Evolutionary conservation across 2,888 invertebrate genomes (phyloP), one percentile per base, ranked within the genome.

Genomic region (Trachelus stipa): DNA sequence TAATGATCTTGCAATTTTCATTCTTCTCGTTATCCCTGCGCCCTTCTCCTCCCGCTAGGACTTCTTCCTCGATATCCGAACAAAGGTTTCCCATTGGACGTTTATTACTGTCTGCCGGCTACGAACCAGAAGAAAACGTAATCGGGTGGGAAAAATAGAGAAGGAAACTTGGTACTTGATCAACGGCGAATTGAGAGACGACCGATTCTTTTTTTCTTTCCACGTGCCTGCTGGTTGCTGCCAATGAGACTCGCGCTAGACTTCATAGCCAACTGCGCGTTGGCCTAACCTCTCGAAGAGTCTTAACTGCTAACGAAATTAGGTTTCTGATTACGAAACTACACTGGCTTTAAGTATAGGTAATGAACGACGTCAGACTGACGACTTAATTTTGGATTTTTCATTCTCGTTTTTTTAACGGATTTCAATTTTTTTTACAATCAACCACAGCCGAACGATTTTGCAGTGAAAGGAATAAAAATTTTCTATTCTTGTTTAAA

Each of bases 261-360:
- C 76, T 78, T 81, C 84, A 85, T 86, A 87, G 84, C 82, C 83
- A 34, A 71, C 71, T 34, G 71, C 79, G 15, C 33, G 33, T 75
- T 75, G 56, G 68, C 68, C 33, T 23, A 37, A 15, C 33, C 34
- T 31, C 35, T 35, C 35, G 3, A 9, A 33, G 11, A 31, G 71
- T 31, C 33, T 31, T 31, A 75, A 75, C 31, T 68, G 68, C 68
- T 3, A 30, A 68, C 23, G 12, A 34, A 75, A 75, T 75, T 68
- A 68, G 75, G 12, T 34, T 34, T 33, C 12, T 9, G 75, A 68
- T 75, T 75, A 75, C 75, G 34, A 75, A 75, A 31, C 71, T 56
- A 56, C 2, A 23, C 2, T 9, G 12, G 35, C 35, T 12, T 11
- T 0, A 15, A 4, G 12, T 23, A 9, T 37, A 15, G 37, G 37